Conservation (phyloP, 23 tunicate species). For the Oikopleura albicans region DNA sequence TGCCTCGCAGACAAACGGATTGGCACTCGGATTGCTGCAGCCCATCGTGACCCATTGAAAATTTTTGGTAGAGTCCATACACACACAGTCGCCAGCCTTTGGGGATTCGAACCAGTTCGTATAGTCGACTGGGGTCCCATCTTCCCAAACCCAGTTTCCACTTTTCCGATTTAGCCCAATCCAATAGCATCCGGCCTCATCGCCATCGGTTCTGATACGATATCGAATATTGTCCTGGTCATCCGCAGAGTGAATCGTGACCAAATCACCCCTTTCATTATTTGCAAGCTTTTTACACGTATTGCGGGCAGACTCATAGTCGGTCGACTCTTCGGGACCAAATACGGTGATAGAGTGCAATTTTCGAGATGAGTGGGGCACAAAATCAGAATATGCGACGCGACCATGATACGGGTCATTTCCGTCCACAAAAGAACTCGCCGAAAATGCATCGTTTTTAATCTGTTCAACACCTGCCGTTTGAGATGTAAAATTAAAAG, state of each 20-base stretch:
- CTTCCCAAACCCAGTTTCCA: not conserved
- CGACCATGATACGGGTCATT: not conserved
- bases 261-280: not conserved
- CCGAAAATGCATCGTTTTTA: not conserved
- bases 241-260: not conserved
- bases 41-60: not conserved
- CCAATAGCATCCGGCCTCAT: constrained; percentile 1
- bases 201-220: too few relatives aligned
- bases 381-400: not conserved
- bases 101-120: not conserved
- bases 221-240: not conserved
- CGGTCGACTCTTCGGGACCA: not conserved
- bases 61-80: constrained; percentile 2
- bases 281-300: not conserved
- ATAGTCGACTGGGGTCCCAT: not conserved
- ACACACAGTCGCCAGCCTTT: not conserved
- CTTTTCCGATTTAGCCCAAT: not conserved
- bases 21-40: not conserved
- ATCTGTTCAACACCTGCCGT: not conserved
- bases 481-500: too few relatives aligned
- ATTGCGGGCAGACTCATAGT: not conserved
- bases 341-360: not conserved
- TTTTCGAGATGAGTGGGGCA: not conserved
- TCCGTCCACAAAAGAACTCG: not conserved
- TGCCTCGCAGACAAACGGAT: not conserved